Base-by-base conservation (phyloP, 2,113 vertebrate genomes). In the Odobenus rosmarus region DNA sequence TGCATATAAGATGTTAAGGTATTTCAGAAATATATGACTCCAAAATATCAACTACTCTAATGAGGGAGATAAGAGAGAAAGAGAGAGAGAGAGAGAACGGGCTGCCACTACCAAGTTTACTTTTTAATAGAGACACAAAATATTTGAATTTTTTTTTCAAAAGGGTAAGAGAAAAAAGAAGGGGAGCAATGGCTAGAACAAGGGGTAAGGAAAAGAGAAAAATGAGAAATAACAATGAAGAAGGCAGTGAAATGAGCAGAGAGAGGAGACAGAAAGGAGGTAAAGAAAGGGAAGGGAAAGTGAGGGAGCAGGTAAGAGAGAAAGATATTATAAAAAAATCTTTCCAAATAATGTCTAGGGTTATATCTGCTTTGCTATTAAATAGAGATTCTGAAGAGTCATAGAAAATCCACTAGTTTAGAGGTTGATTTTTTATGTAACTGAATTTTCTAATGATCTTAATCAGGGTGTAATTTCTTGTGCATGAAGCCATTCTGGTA, bases 381-480 rank as follows among this genome's bases (percentile, higher is more conserved):
- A 90, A 72, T n/a, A 67, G 5, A 83, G 39, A 61, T 0, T 42
- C 3, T 53, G 53, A 10, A 90, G 59, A 87, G 2, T 57, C 39
- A 83, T 57, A 59, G 55, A 80, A 80, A 95, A 87, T 33, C 6
- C 33, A 84, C 6, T 39, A 49, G 33, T 67, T 74, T 49, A 80
- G 39, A 69, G 21, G 19, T 21, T 83, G 39, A 57, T 49, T n/a
- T 51, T 93, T 64, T 55, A 96, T 39, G 95, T 72, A 93, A 90
- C 39, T 79, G 23, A 92, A 72, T 97, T 92, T 88, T 92, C 57
- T 97, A 96, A 97, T 96, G 39, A 93, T 95, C 42, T 95, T 97
- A 94, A 96, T 96, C 76, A 95, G 87, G 13, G 15, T 96, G 11
- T 93, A 93, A 89, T 96, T 92, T 97, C 84, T 93, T 95, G 10